Percentiles rank a stretch among this genome's conserved stretches.
Conservation (phyloP, 92 coral and sea anemone genomes). For the Plumapathes pennacea region DNA sequence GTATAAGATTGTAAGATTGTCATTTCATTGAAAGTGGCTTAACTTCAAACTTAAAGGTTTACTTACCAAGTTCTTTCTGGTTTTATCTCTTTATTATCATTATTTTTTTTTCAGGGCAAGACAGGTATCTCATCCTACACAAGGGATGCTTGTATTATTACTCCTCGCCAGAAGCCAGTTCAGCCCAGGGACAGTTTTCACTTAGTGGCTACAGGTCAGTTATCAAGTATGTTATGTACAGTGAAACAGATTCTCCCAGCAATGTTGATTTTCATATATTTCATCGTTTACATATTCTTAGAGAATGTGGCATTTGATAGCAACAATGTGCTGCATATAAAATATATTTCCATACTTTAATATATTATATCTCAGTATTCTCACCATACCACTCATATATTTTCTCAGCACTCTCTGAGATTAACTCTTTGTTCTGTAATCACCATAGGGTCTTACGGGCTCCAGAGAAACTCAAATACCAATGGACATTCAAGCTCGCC, state of each 20-base stretch:
- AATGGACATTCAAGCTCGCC: conserved; percentile 80
- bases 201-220: conserved; percentile 93
- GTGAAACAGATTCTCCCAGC: not conserved
- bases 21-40: no score
- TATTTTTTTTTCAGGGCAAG: conserved; percentile 62
- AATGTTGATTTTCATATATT: not conserved
- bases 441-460: conserved; percentile 65
- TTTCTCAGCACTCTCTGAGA: no score
- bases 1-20: no score
- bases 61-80: not conserved
- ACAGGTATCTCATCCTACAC: conserved; percentile 81
- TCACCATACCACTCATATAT: no score
- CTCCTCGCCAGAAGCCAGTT: conserved; percentile 53
- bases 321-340: not conserved
- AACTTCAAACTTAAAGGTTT: no score
- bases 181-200: conserved; percentile 86
- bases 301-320: not conserved
- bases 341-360: not conserved
- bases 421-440: not conserved
- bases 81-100: not conserved
- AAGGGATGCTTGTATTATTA: conserved; percentile 92
- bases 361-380: not conserved
- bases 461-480: conserved; percentile 62
- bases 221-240: not conserved
- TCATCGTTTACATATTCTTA: not conserved